Conservation (phyloP, 30 jellyfish, hydroid and myxozoan species). For the Phacellophora camtschatica region DNA sequence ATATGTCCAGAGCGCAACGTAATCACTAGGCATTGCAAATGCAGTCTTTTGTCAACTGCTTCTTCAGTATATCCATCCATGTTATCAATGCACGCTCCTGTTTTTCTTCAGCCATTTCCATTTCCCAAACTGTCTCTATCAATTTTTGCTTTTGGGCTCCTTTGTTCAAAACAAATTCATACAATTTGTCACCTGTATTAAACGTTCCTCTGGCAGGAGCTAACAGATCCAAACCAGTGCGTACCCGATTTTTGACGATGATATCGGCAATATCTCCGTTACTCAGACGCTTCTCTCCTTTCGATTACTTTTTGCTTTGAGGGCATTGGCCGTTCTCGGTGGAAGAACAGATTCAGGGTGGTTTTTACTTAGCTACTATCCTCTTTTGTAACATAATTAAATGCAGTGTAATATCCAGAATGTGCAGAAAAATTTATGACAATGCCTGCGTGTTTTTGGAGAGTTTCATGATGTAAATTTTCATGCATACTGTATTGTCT, state of each 20-base stretch:
- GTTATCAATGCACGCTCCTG: not conserved
- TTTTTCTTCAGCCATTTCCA: not conserved
- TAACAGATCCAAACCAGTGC: slow-evolving; percentile 1
- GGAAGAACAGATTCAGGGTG: slow-evolving; percentile 1
- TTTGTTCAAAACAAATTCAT: slow-evolving; percentile 17
- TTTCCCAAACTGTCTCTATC: slow-evolving; percentile 13
- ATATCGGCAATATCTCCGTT: not conserved
- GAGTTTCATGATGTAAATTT: no score
- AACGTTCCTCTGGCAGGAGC: not conserved
- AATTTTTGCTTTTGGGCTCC: slow-evolving; percentile 6
- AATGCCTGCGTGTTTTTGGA: not conserved
- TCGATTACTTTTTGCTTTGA: not conserved
- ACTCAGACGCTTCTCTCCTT: not conserved
- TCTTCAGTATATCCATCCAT: not conserved
- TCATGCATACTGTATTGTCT: no score
- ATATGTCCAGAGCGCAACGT: not conserved
- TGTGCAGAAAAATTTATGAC: slow-evolving; percentile 8
- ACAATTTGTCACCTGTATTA: not conserved
- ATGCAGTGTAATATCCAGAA: slow-evolving; percentile 19
- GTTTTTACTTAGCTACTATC: not conserved
- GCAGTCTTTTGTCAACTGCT: not conserved
- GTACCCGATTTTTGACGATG: not conserved
- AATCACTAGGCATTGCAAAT: slow-evolving; percentile 25
- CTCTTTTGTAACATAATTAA: not conserved
- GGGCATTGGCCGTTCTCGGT: slow-evolving; percentile 18